These are phyloP conservation scores for Saturnia pavonia DNA, from an alignment of 2,888 invertebrate species.

Conservation along the genomic window DNA sequence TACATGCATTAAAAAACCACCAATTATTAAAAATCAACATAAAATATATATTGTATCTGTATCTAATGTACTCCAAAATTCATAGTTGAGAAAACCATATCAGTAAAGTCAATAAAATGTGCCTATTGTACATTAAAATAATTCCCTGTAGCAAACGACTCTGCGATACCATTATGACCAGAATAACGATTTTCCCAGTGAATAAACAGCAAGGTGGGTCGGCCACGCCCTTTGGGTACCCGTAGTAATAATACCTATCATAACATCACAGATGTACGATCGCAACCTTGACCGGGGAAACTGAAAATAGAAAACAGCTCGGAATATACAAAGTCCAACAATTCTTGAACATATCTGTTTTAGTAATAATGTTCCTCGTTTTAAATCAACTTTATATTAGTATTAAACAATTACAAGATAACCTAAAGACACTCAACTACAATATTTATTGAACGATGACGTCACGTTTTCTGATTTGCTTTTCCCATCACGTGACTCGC, in stretches of 20 bases:
- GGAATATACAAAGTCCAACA: neutral
- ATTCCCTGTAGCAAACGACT: constrained; percentile 26
- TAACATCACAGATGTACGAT: constrained; percentile 46
- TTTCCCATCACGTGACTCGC: too few relatives aligned
- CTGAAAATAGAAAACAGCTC: neutral
- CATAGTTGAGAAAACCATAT: neutral
- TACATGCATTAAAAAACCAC: neutral
- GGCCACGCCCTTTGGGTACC: constrained; percentile 50
- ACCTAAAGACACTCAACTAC: too few relatives aligned
- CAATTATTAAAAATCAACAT: neutral
- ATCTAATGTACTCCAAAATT: neutral
- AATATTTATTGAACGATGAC: too few relatives aligned
- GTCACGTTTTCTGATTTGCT: too few relatives aligned
- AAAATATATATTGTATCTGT: too few relatives aligned
- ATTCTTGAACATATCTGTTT: neutral
- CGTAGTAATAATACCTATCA: constrained; percentile 35
- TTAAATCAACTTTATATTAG: neutral
- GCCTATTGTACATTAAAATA: neutral
- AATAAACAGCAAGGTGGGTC: constrained; percentile 52
- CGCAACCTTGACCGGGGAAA: constrained; percentile 48
- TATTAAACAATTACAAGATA: neutral
- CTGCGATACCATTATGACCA: constrained; percentile 32
- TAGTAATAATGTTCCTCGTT: neutral
- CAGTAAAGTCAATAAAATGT: neutral
- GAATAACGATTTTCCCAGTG: constrained; percentile 44